Base-by-base conservation (phyloP, 2,113 vertebrate species). In the Cebus imitator region DNA sequence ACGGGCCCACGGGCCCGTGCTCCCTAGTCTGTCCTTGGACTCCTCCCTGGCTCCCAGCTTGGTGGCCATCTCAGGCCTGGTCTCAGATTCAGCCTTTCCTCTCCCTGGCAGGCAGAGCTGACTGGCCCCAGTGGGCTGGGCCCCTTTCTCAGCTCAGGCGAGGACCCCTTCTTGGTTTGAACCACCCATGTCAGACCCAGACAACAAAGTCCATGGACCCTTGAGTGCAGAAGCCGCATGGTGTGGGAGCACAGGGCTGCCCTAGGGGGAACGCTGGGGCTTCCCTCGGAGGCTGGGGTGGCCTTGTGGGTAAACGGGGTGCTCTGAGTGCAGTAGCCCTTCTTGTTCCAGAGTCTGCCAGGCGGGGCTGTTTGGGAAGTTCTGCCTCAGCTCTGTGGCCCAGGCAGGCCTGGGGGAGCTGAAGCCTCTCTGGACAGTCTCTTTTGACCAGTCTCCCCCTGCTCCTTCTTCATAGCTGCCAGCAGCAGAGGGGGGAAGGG, bases 401-500 rank as follows among this genome's bases (percentile, higher is more conserved):
- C 30, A 50, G 57, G 12, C 52, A 52, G n/a, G 30, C 30, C 14
- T 13, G 10, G 55, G 61, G 66, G 78, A 1, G 57, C 13, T 3
- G 8, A 3, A 0, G 72, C 52, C 50, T 50, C 40, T 48, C 14
- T 43, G 72, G 40, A 58, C 45, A 18, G 21, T 35, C 12, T 72
- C 43, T 73, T 73, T 14, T 8, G 70, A 27, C 6, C 4, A 5
- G 48, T 8, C 43, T 2, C 12, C 21, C 8, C 9, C 5, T 40
- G 32, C 40, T 57, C 30, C 35, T 55, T 27, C n/a, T 55, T 8
- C 21, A 18, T 17, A 12, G 66, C 45, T n/a, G 43, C 32, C 70
- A 23, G 12, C 37, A n/a, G 43, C 40, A 12, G 58, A 8, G 3
- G 0, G 0, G 32, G 40, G 50, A 3, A 0, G 1, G 8, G 55